Evolutionary conservation across 2,797 vertebrate genomes (phyloP), one percentile per base, ranked within the genome.

Genomic region (Scarus forsteni): DNA sequence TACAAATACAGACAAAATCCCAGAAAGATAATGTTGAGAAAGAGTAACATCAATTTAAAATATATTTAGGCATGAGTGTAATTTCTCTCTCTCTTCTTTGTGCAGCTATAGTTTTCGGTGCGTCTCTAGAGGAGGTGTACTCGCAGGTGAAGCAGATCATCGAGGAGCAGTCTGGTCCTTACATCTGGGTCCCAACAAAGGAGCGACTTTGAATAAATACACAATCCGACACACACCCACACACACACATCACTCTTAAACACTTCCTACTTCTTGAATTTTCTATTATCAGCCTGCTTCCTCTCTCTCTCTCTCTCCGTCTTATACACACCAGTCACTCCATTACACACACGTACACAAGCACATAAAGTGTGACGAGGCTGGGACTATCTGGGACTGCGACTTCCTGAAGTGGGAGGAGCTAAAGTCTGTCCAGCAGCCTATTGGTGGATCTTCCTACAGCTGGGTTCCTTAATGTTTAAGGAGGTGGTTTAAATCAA

Each of bases 391-490:
- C 85, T 89, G 78, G 89, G 81, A 86, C 88, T 73, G 73, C 80
- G 57, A 46, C 81, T 85, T 80, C 92, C 94, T 94, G 93, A 81
- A 85, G 75, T 84, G 84, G 88, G 86, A 86, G 81, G 87, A 88
- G 93, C 87, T 86, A 89, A 84, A 89, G 93, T 94, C 92, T 93
- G 92, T 94, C 95, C 95, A 95, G 94, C 95, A 95, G 92, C 95
- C 86, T 86, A 90, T 86, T 86, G 90, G 94, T 93, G 87, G 87
- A 89, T 89, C 94, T 95, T 94, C 94, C 90, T 92, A 92, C 84
- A 89, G 94, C 94, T 95, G 92, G 94, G 95, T 96, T 98, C 98
- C 97, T 98, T 98, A 98, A 98, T 97, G 96, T 98, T 99, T 99
- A 98, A 98, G 97, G 97, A 96, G 92, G 94, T 95, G 95, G 95